These are phyloP conservation scores for Nebria ingens DNA, from an alignment of 1,140 invertebrate species.

Conservation along the genomic window DNA sequence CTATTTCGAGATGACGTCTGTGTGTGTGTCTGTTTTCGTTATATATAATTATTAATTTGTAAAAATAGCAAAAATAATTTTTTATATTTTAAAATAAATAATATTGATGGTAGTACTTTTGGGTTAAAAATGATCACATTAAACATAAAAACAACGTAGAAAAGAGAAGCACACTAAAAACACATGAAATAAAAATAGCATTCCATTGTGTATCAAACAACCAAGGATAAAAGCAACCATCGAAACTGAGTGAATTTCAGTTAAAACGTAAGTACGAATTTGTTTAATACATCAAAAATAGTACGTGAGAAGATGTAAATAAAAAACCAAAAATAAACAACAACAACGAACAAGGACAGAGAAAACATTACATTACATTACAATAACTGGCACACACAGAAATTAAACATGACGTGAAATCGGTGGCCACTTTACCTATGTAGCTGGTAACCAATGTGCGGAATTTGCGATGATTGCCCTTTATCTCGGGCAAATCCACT, in stretches of 20 bases:
- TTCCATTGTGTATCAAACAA: background rate
- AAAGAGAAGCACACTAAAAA: background rate
- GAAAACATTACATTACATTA: conserved; percentile 4
- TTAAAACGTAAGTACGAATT: no score
- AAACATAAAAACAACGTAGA: background rate
- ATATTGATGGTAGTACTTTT: no score
- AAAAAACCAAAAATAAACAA: conserved; percentile 13
- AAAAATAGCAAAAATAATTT: no score
- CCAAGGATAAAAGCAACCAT: background rate
- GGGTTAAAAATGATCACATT: no score
- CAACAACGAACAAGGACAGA: conserved; percentile 7
- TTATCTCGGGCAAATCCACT: conserved; percentile 95
- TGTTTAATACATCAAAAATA: conserved; percentile 12
- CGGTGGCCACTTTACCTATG: conserved; percentile 66
- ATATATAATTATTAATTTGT: no score
- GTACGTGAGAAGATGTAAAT: no score
- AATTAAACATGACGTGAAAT: conserved; percentile 18
- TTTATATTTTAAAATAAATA: no score
- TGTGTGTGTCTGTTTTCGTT: no score
- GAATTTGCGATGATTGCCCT: conserved; percentile 96
- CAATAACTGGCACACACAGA: conserved; percentile 19
- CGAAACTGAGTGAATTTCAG: no score
- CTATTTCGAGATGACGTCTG: no score
- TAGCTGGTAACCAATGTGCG: conserved; percentile 93
- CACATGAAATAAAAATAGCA: no score